A percentile compares a stretch with the other conserved stretches of the same genome.
These are phyloP conservation scores for Caenorhabditis elegans DNA, from an alignment of 1,140 invertebrate species.

Conservation along the genomic window WBcel235 BX284603.4:3293501-3294000, in stretches of 20 bases:
- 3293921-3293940: constrained; percentile 53
- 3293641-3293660: no score
- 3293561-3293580: no score
- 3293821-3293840: no score
- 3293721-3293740: constrained; percentile 75
- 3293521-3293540: no score
- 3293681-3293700: constrained; percentile 51
- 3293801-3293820: constrained; percentile 65
- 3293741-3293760: constrained; percentile 75
- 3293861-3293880: neutral
- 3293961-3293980: constrained; percentile 62
- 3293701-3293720: constrained; percentile 68
- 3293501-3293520: no score
- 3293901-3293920: constrained; percentile 62
- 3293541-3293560: no score
- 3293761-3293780: constrained; percentile 76
- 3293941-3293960: constrained; percentile 61
- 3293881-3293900: constrained; percentile 59
- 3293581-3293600: no score
- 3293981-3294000: constrained; percentile 57
- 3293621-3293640: no score
- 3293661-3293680: neutral
- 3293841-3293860: neutral
- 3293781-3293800: constrained; percentile 67
- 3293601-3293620: no score